phyloP scores from a whole-genome alignment of 2,113 vertebrate genomes.

The Morone chrysops region DNA sequence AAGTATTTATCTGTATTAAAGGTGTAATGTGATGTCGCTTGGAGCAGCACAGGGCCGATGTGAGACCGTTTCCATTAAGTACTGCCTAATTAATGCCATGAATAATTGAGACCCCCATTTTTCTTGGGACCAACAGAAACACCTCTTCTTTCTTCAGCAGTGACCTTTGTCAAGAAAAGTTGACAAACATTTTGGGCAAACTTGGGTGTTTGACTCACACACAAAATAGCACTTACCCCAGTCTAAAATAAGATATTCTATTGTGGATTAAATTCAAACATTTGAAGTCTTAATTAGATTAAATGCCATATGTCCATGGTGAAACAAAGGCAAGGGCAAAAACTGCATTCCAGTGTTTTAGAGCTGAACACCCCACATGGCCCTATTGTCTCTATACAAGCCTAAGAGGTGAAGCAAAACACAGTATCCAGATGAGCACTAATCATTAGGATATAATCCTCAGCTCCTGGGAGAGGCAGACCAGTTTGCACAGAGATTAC shows the following conservation, averaged over 20 bases:
- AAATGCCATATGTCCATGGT: conserved; percentile 57
- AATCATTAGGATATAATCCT: conserved; percentile 87
- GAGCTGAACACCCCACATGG: conserved; percentile 66
- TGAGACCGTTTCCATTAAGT: conserved; percentile 83
- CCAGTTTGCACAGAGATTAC: conserved; percentile 85
- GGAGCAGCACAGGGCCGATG: conserved; percentile 70
- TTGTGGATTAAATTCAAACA: conserved; percentile 47
- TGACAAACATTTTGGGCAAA: conserved; percentile 59
- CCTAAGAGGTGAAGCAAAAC: conserved; percentile 80
- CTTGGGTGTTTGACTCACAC: conserved; percentile 30
- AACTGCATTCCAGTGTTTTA: conserved; percentile 65
- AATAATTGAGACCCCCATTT: conserved; percentile 81
- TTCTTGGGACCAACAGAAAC: conserved; percentile 72
- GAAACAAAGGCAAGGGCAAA: conserved; percentile 75
- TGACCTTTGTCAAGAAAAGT: conserved; percentile 77
- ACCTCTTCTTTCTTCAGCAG: conserved; percentile 57
- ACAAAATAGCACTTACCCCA: conserved; percentile 3
- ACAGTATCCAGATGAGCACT: conserved; percentile 82
- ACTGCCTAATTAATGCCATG: conserved; percentile 79
- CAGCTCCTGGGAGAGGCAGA: conserved; percentile 80
- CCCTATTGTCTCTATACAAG: conserved; percentile 76
- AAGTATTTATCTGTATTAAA: conserved; percentile 84
- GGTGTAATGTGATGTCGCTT: conserved; percentile 82
- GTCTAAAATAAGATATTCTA: conserved; percentile 22
- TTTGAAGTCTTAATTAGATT: conserved; percentile 56